Conservation (phyloP, 37 sponge, comb jelly and placozoan species). For the Mnemiopsis leidyi region DNA sequence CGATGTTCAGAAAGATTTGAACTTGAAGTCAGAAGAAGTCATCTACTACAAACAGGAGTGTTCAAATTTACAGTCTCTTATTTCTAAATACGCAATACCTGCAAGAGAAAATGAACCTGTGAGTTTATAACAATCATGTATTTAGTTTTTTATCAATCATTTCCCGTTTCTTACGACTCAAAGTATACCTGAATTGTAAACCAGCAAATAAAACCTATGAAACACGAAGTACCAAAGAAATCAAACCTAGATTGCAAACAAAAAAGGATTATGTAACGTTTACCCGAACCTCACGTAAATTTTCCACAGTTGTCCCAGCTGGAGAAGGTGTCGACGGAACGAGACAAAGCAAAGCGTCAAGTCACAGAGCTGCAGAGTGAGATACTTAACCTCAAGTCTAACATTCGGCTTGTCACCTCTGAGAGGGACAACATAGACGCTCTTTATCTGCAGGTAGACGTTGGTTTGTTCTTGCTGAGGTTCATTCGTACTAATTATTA, state of each 20-base stretch:
- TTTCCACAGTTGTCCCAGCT: conserved; percentile 22
- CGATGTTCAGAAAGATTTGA: conserved; percentile 39
- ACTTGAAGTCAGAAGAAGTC: conserved; percentile 48
- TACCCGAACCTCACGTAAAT: no score
- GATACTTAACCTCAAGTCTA: conserved; percentile 6
- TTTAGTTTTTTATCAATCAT: no score
- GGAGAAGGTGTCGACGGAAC: conserved; percentile 9
- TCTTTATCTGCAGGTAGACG: conserved; percentile 63
- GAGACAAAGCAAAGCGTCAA: background rate
- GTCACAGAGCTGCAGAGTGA: conserved; percentile 33
- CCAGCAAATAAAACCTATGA: no score
- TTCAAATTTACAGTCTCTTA: conserved; percentile 26
- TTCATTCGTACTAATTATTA: no score
- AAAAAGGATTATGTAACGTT: no score
- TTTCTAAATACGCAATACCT: conserved; percentile 47
- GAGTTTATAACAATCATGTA: no score
- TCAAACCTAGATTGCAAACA: no score
- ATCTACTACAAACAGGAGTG: conserved; percentile 61
- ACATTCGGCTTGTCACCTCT: conserved; percentile 14
- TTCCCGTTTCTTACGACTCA: no score
- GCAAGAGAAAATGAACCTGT: conserved; percentile 53
- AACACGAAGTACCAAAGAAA: no score
- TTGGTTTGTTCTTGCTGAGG: no score
- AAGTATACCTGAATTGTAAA: no score
- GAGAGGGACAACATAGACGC: conserved; percentile 62